These are phyloP conservation scores for Augiades crinisus DNA, from an alignment of 2,888 invertebrate species.

Conservation along the genomic window DNA sequence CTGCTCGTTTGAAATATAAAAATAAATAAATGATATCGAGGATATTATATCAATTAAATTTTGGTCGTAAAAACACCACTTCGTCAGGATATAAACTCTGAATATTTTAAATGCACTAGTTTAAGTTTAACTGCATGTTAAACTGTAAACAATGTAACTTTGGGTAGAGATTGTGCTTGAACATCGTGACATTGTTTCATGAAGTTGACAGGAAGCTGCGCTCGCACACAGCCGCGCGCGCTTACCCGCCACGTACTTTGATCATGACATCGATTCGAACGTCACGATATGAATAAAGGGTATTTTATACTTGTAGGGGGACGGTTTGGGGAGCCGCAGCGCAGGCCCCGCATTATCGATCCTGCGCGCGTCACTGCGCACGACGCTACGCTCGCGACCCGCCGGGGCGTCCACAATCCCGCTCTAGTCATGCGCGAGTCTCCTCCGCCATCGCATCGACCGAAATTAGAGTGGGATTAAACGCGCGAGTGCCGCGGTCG, in stretches of 20 bases:
- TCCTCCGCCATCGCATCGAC: conserved; percentile 60
- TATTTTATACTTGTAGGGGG: conserved; percentile 45
- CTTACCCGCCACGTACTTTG: conserved; percentile 32
- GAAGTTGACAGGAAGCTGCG: conserved; percentile 29
- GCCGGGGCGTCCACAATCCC: conserved; percentile 49
- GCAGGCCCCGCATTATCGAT: conserved; percentile 53
- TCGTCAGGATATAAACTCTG: too few relatives aligned
- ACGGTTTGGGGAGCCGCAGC: conserved; percentile 48
- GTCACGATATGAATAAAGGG: conserved; percentile 61
- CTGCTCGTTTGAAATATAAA: too few relatives aligned
- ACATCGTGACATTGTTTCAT: neutral
- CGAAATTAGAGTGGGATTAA: conserved; percentile 50
- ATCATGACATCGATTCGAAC: conserved; percentile 58
- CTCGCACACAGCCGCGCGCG: conserved; percentile 35
- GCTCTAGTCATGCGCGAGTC: conserved; percentile 64
- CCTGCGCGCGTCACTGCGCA: conserved; percentile 47
- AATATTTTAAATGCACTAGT: too few relatives aligned
- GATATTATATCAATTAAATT: too few relatives aligned
- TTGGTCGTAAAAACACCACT: too few relatives aligned
- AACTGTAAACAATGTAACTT: too few relatives aligned
- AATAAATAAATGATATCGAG: too few relatives aligned
- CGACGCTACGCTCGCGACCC: conserved; percentile 37
- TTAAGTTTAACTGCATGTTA: too few relatives aligned
- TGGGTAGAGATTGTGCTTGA: too few relatives aligned
- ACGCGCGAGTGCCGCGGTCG: conserved; percentile 75